Percentiles rank a stretch among this genome's conserved stretches.
These are phyloP conservation scores for Margaritifera margaritifera DNA, from an alignment of 2,888 invertebrate species.

Conservation along the genomic window DNA sequence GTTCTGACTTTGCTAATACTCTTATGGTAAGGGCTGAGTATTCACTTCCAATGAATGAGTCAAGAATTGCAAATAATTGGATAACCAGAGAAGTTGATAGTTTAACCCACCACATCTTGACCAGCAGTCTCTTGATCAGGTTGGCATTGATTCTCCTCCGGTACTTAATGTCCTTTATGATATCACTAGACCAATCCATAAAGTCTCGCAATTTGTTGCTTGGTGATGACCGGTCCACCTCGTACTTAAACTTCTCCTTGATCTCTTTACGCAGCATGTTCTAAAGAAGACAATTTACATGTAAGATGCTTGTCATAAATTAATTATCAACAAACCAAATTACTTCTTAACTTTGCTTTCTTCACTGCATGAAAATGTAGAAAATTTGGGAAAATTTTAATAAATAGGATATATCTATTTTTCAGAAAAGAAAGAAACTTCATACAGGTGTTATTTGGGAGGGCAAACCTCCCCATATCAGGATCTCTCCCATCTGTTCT, in stretches of 20 bases:
- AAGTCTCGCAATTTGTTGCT: slow-evolving; percentile 68
- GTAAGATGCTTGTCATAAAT: slow-evolving; percentile 42
- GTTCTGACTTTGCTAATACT: no score
- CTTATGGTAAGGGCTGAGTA: no score
- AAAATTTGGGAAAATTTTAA: no score
- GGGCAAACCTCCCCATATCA: no score
- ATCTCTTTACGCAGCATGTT: slow-evolving; percentile 65
- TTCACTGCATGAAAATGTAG: no score
- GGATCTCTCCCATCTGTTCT: no score
- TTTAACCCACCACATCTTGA: slow-evolving; percentile 54
- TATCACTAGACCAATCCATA: slow-evolving; percentile 67
- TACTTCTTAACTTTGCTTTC: no score
- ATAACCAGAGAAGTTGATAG: neutral
- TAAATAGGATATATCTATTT: no score
- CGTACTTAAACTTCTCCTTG: slow-evolving; percentile 68
- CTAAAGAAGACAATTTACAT: slow-evolving; percentile 26
- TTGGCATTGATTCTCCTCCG: slow-evolving; percentile 54
- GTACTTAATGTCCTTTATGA: slow-evolving; percentile 66
- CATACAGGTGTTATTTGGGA: no score
- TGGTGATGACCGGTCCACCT: slow-evolving; percentile 66
- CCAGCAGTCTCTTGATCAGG: slow-evolving; percentile 52
- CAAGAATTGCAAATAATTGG: neutral
- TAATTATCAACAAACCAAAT: slow-evolving; percentile 55
- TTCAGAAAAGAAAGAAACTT: no score
- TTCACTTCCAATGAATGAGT: neutral